Evolutionary conservation across 2,797 vertebrate genomes (phyloP), one percentile per base, ranked within the genome.

Genomic region (Octomys mimax): DNA sequence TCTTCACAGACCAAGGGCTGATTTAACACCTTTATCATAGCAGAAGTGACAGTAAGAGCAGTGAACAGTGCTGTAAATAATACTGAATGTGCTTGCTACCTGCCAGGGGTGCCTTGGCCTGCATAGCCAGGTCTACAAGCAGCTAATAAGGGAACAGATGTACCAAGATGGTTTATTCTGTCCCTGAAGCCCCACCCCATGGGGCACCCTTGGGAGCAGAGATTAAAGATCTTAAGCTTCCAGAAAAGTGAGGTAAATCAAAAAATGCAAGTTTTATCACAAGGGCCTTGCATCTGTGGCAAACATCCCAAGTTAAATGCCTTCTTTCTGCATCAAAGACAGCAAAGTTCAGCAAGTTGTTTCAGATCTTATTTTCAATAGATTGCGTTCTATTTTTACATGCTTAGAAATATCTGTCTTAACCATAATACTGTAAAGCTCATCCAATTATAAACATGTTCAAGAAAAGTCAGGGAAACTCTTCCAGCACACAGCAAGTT

Each of bases 341-440:
- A 83, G 61, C 39, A 95, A 85, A 80, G n/a, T 87, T 95, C 64
- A 68, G 59, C 81, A 95, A 86, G 42, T 68, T 95, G 57, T 95
- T 96, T 96, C 28, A 22, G 91, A 94, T 36, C 77, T 79, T 92
- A 14, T 13, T 95, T 93, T 68, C 59, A 71, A 82, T 96, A 57
- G 62, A 8, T 66, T 94, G 0, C 22, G 39, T 85, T 95, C 66
- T 94, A 77, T 62, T 95, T 96, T 82, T 90, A 71, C 91, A 54
- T n/a, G 14, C 11, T 87, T 21, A 18, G 89, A 97, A 89, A 79
- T 92, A 87, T 10, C 39, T 12, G 80, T 28, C 64, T 95, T 87
- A 62, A 54, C 93, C 97, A 95, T 92, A 94, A 93, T 95, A 92
- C 79, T 39, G 28, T 66, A 91, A 95, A 95, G 77, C 13, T 75